Conservation (phyloP, 35 echinoderm and acorn worm genomes). For the Heliocidaris tuberculata region DNA sequence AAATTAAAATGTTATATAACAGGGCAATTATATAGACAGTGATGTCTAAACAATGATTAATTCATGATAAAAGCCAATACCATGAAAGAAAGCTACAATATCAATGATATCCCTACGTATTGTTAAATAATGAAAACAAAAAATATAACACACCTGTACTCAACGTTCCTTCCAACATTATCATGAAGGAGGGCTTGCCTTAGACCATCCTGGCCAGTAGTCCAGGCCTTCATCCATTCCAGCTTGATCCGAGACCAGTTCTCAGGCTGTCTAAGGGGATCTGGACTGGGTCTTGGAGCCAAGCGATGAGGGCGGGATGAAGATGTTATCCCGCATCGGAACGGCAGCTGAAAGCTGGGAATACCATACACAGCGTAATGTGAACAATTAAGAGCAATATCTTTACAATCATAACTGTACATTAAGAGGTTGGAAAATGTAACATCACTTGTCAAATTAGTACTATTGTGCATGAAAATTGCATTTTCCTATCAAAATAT, state of each 20-base stretch:
- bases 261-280: constrained; percentile 20
- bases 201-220: neutral
- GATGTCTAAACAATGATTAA: too few relatives aligned
- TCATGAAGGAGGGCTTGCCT: neutral
- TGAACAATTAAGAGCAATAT: too few relatives aligned
- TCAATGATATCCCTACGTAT: too few relatives aligned
- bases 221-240: constrained; percentile 4
- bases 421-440: too few relatives aligned
- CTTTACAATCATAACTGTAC: too few relatives aligned
- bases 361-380: neutral
- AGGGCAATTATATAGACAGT: too few relatives aligned
- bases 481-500: too few relatives aligned
- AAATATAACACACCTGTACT: neutral
- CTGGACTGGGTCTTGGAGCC: neutral
- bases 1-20: too few relatives aligned
- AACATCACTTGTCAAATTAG: too few relatives aligned
- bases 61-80: too few relatives aligned
- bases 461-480: too few relatives aligned
- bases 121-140: neutral
- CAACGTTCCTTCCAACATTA: neutral
- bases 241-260: constrained; percentile 1
- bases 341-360: constrained; percentile 27
- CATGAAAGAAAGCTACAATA: too few relatives aligned
- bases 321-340: constrained; percentile 21
- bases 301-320: constrained; percentile 12